These are phyloP conservation scores for Arctopsyche grandis DNA, from an alignment of 1,140 invertebrate species.

Conservation along the genomic window DNA sequence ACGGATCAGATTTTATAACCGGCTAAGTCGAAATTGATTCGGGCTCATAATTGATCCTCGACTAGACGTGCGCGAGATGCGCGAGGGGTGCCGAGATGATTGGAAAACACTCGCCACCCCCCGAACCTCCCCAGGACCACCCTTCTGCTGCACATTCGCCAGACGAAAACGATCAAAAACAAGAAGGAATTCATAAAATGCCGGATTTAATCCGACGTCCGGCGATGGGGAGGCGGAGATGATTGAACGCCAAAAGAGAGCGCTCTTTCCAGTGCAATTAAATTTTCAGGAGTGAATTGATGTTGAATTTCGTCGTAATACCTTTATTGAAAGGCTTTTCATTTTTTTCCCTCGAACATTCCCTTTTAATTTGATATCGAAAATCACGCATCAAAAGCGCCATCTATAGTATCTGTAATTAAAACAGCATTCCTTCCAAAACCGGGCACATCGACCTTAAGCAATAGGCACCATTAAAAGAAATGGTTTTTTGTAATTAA, in stretches of 20 bases:
- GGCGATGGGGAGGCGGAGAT: slow-evolving; percentile 25
- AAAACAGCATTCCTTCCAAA: too few species aligned
- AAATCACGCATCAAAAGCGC: too few species aligned
- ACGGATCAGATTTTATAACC: slow-evolving; percentile 51
- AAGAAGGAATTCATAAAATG: slow-evolving; percentile 54
- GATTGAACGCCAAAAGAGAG: slow-evolving; percentile 40
- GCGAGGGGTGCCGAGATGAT: slow-evolving; percentile 51
- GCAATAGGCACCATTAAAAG: too few species aligned
- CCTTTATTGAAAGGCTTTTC: not conserved
- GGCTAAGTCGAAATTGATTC: slow-evolving; percentile 55
- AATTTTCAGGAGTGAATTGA: not conserved
- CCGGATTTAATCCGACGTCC: slow-evolving; percentile 51
- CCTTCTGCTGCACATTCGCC: slow-evolving; percentile 40
- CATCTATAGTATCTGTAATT: too few species aligned
- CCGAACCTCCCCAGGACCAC: not conserved
- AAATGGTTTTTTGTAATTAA: too few species aligned
- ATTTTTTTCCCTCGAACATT: slow-evolving; percentile 1
- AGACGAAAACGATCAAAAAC: slow-evolving; percentile 54
- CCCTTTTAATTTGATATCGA: not conserved
- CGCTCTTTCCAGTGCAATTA: slow-evolving; percentile 9
- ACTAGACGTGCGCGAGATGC: slow-evolving; percentile 48
- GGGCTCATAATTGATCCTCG: slow-evolving; percentile 54
- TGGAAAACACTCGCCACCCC: slow-evolving; percentile 46
- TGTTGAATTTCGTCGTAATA: not conserved
- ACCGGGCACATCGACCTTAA: too few species aligned